These are phyloP conservation scores for Oreochromis grahami DNA, from an alignment of 2,797 vertebrate species.

Conservation along the genomic window DNA sequence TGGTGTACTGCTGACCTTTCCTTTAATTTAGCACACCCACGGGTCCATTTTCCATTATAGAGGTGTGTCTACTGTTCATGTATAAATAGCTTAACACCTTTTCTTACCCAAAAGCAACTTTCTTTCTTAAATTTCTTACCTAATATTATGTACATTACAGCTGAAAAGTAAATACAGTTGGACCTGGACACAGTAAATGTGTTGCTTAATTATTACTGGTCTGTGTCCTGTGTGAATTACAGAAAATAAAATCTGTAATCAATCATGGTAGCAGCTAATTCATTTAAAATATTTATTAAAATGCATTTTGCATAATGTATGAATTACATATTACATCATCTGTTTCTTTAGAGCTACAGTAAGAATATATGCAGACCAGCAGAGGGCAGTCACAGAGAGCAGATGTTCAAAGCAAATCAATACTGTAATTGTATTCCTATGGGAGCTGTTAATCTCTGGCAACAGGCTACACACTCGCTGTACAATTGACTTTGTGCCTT, in stretches of 20 bases:
- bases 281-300: neutral
- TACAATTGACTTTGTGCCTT: constrained; percentile 51
- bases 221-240: neutral
- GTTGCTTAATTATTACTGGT: neutral
- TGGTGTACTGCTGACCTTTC: neutral
- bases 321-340: neutral
- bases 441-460: constrained; percentile 49
- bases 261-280: neutral
- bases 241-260: neutral
- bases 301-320: neutral
- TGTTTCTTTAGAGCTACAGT: neutral
- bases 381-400: constrained; percentile 64
- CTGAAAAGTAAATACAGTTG: neutral
- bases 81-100: neutral
- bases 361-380: constrained; percentile 25
- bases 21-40: neutral
- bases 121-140: neutral
- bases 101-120: neutral
- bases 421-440: neutral
- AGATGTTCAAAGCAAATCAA: constrained; percentile 2
- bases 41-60: neutral
- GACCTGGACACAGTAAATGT: neutral
- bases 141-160: neutral
- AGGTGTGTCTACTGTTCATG: neutral
- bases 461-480: constrained; percentile 19